Evolutionary conservation across 2,797 vertebrate genomes (phyloP), one percentile per base, ranked within the genome.

Genomic region (Glyptemys insculpta): DNA sequence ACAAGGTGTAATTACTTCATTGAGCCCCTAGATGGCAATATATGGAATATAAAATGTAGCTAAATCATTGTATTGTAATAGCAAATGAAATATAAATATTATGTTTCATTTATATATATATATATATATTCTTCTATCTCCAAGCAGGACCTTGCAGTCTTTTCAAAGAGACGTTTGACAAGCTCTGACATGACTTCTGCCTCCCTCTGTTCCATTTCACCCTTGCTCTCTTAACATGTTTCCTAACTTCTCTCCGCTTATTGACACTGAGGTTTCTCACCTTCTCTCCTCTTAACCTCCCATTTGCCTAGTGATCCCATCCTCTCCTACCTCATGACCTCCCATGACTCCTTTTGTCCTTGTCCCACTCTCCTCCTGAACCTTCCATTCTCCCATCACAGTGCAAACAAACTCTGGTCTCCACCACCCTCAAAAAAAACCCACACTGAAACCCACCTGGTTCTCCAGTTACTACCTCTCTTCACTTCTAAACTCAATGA

Each of bases 1-100:
- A 76, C 57, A 41, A 81, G 34, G 34, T 68, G 62, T 34, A 65
- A 65, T n/a, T 78, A 93, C 31, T 92, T 93, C 95, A 79, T n/a
- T 90, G 37, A 68, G 25, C 79, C 59, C 50, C 81, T 93, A 93
- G 44, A 57, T 91, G 52, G 68, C 89, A 92, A 76, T 56, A 19
- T 21, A 85, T 49, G 31, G 29, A 85, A 79, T 88, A 68, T 92
- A 94, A 87, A 74, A n/a, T 86, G 94, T 19, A 86, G 56, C 81
- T 86, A 91, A 93, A 93, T 90, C 53, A 92, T 83, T 88, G 37
- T 84, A 93, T 31, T 89, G 87, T 93, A 95, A 56, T 81, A 92
- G 88, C 83, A 95, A 92, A 91, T 91, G 68, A 59, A 94, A 86
- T 89, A 83, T 90, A 29, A n/a, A 37, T 97, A 91, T 86, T 44